A percentile compares a stretch with the other conserved stretches of the same genome.
phyloP scores from a whole-genome alignment of 1,140 invertebrate species.

The Lasioglossum albipes region DNA sequence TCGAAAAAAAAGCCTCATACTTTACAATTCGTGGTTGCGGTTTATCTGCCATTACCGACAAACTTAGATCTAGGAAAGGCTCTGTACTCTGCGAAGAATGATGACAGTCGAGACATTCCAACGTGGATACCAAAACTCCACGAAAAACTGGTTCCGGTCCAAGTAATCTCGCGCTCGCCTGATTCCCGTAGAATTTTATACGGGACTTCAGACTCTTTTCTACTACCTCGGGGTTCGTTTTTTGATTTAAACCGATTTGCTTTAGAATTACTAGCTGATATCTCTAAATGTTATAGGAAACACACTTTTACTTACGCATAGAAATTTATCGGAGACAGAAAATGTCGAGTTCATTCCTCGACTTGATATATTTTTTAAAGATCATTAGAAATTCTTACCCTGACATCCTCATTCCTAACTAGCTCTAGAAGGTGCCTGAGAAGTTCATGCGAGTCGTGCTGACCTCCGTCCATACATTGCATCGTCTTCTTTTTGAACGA shows the following conservation, averaged over 20 bases:
- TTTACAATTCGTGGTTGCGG: conserved; percentile 82
- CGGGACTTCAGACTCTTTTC: conserved; percentile 87
- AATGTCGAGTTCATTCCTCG: background rate
- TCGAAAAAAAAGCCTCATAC: conserved; percentile 53
- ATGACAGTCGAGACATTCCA: conserved; percentile 93
- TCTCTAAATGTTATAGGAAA: conserved; percentile 79
- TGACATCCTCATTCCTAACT: conserved; percentile 82
- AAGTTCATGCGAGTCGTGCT: conserved; percentile 98
- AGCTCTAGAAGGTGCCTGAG: conserved; percentile 93
- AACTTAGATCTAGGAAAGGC: conserved; percentile 95
- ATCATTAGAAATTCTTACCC: conserved; percentile 53
- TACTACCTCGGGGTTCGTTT: conserved; percentile 85
- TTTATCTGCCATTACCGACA: conserved; percentile 90
- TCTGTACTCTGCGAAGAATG: conserved; percentile 93
- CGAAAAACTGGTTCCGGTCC: conserved; percentile 90
- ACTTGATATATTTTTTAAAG: background rate
- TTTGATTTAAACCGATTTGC: conserved; percentile 85
- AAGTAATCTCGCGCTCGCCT: conserved; percentile 89
- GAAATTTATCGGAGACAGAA: no score
- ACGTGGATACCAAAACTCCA: conserved; percentile 92
- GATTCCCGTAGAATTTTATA: conserved; percentile 90
- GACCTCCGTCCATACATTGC: conserved; percentile 95
- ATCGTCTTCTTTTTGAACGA: conserved; percentile 88
- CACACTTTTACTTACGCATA: no score
- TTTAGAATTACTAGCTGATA: conserved; percentile 89